Evolutionary conservation across 2,888 invertebrate species (phyloP).

Genomic region (Hyppa rectilinea): DNA sequence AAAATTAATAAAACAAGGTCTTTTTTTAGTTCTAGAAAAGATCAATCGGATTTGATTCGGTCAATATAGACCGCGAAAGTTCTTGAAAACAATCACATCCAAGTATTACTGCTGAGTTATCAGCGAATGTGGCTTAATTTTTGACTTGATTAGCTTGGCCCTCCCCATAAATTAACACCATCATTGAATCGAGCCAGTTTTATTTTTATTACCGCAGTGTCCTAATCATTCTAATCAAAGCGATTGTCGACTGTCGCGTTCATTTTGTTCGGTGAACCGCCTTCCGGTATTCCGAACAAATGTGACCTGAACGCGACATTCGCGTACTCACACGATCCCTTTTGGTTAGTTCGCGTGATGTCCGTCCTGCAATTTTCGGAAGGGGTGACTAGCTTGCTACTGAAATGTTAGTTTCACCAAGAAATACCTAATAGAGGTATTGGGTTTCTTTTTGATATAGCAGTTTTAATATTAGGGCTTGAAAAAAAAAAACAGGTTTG

Average conservation of each 20-base stretch:
- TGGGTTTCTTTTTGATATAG: neutral
- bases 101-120: too few species aligned
- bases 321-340: too few species aligned
- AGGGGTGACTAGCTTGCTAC: neutral
- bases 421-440: constrained; percentile 22
- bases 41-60: too few species aligned
- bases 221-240: neutral
- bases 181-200: neutral
- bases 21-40: too few species aligned
- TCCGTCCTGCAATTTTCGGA: neutral
- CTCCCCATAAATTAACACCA: neutral
- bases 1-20: too few species aligned
- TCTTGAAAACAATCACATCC: too few species aligned
- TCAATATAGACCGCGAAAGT: too few species aligned
- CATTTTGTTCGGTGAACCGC: neutral
- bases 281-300: neutral
- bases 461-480: constrained; percentile 7
- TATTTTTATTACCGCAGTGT: neutral
- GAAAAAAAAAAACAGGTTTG: constrained; percentile 12
- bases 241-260: neutral
- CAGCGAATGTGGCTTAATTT: neutral
- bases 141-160: neutral
- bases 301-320: neutral
- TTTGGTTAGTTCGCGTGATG: neutral
- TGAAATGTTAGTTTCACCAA: too few species aligned